These are phyloP conservation scores for Cephus nigrinus DNA, from an alignment of 2,888 invertebrate genomes.

Conservation along the genomic window DNA sequence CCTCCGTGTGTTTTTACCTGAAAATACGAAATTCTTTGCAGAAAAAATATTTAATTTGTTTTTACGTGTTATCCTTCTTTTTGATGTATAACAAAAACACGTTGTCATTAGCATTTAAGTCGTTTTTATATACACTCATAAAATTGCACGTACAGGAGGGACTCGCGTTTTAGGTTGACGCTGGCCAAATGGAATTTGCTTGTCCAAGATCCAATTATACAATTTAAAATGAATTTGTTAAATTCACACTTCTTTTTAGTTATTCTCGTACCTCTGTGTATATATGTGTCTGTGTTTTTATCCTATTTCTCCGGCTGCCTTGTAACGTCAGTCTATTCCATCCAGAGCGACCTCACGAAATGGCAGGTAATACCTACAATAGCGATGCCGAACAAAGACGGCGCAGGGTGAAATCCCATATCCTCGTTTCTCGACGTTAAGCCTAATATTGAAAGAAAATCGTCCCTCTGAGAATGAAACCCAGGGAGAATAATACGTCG, in stretches of 20 bases:
- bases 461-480: not conserved
- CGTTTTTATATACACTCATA: no score
- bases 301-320: not conserved
- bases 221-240: slow-evolving; percentile 37
- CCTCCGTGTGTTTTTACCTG: no score
- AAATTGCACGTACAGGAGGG: no score
- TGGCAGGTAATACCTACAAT: not conserved
- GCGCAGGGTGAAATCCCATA: not conserved
- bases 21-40: no score
- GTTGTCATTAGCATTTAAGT: no score
- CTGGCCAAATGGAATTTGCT: slow-evolving; percentile 11
- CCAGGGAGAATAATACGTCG: not conserved
- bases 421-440: not conserved
- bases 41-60: no score
- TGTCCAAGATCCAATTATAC: slow-evolving; percentile 34
- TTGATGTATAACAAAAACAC: no score
- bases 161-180: no score
- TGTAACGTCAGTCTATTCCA: not conserved
- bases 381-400: not conserved
- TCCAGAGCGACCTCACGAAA: not conserved
- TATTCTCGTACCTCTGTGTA: not conserved
- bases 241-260: slow-evolving; percentile 18
- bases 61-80: no score
- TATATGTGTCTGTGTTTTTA: not conserved
- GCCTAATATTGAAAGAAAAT: not conserved